phyloP scores from a whole-genome alignment of 2,113 vertebrate genomes.

The Aphyosemion australe region DNA sequence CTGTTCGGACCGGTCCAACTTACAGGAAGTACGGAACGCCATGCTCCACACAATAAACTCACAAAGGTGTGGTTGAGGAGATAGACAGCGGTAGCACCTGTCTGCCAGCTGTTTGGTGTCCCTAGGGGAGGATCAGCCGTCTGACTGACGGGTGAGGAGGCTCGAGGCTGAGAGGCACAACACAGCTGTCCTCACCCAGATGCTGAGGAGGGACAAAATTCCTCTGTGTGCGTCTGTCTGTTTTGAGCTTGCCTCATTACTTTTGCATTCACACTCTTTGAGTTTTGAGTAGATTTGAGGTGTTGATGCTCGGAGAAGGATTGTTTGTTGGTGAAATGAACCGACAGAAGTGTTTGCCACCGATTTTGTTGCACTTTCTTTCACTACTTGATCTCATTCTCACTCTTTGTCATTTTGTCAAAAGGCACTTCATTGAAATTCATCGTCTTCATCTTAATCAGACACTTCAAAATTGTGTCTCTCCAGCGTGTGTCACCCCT shows the following conservation, averaged over 20 bases:
- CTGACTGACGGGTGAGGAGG: conserved; percentile 76
- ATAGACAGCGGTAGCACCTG: conserved; percentile 66
- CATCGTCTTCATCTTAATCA: conserved; percentile 19
- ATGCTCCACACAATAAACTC: conserved; percentile 18
- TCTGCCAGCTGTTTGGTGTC: conserved; percentile 74
- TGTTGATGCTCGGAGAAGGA: conserved; percentile 13
- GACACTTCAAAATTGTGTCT: conserved; percentile 8
- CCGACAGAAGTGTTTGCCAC: not conserved
- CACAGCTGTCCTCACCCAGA: conserved; percentile 74
- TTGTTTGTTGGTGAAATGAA: conserved; percentile 46
- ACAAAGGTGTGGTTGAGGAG: conserved; percentile 57
- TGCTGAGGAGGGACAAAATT: conserved; percentile 63
- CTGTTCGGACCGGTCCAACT: conserved; percentile 32
- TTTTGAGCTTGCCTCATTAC: conserved; percentile 45
- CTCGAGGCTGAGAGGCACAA: conserved; percentile 59
- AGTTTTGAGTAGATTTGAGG: conserved; percentile 27
- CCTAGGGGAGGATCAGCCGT: conserved; percentile 57
- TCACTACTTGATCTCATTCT: conserved; percentile 14
- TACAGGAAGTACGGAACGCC: conserved; percentile 12
- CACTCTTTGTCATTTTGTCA: conserved; percentile 20
- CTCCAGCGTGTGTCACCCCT: conserved; percentile 7
- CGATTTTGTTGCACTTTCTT: conserved; percentile 19
- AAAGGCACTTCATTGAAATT: not conserved
- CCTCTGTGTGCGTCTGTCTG: conserved; percentile 22
- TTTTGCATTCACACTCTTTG: conserved; percentile 5